Evolutionary conservation across 2,113 vertebrate species (phyloP).

Genomic region (Bubo scandiacus): DNA sequence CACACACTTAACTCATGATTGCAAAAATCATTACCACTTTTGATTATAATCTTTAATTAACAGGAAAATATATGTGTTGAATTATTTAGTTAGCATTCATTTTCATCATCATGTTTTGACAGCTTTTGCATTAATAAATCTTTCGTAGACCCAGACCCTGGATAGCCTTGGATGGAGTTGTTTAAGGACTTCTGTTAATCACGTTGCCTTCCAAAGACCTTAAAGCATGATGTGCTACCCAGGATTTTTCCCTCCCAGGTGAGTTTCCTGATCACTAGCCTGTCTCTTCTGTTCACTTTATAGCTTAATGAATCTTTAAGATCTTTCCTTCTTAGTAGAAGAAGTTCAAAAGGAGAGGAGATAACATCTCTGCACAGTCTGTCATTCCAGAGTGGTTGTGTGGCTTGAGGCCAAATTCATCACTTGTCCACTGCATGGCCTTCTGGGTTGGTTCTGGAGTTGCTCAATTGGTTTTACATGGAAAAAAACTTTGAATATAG

Average conservation of each 20-base stretch:
- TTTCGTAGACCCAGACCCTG: not conserved
- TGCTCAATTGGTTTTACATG: not conserved
- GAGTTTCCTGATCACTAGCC: not conserved
- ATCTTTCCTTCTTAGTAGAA: not conserved
- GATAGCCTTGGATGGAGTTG: not conserved
- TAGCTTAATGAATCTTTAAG: constrained; percentile 38
- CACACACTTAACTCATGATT: constrained; percentile 39
- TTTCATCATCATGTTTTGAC: constrained; percentile 19
- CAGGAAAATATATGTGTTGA: constrained; percentile 36
- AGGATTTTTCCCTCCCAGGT: not conserved
- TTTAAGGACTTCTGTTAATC: not conserved
- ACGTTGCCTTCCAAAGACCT: not conserved
- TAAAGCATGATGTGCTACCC: not conserved
- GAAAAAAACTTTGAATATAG: not conserved
- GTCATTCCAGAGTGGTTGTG: not conserved
- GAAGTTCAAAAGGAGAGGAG: not conserved
- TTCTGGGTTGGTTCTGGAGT: not conserved
- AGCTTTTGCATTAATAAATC: constrained; percentile 27
- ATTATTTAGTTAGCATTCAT: constrained; percentile 48
- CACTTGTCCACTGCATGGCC: not conserved
- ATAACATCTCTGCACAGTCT: not conserved
- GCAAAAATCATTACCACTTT: constrained; percentile 51
- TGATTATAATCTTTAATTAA: constrained; percentile 68
- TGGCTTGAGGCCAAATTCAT: not conserved
- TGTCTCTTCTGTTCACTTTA: not conserved